Conservation (phyloP, 2,888 invertebrate genomes). For the Catocala sponsa region DNA sequence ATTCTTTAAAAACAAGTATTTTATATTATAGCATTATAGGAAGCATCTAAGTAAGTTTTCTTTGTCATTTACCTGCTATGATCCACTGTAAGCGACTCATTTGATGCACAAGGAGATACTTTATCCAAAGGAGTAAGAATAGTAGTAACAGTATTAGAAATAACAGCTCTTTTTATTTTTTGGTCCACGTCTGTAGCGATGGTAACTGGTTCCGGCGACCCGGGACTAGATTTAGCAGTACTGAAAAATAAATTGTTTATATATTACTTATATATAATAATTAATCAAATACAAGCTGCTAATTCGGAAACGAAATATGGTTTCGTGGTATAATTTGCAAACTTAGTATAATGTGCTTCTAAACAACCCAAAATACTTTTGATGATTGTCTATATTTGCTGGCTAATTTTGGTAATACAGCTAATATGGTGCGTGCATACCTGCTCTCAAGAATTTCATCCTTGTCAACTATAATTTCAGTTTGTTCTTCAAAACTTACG, state of each 20-base stretch:
- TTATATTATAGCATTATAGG: no score
- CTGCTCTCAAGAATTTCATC: slow-evolving; percentile 73
- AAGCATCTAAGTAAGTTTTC: no score
- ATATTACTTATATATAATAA: not conserved
- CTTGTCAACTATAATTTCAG: slow-evolving; percentile 72
- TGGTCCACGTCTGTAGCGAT: slow-evolving; percentile 63
- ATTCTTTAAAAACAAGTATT: no score
- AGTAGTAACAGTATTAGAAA: slow-evolving; percentile 71
- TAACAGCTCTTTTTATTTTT: slow-evolving; percentile 68
- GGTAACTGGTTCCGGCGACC: slow-evolving; percentile 85
- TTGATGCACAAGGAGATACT: slow-evolving; percentile 93
- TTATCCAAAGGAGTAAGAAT: slow-evolving; percentile 83
- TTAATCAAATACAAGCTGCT: no score
- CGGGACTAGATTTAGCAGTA: slow-evolving; percentile 90
- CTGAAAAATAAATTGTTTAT: slow-evolving; percentile 59
- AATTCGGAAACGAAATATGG: no score
- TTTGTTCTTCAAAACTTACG: slow-evolving; percentile 90
- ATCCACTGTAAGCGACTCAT: slow-evolving; percentile 94
- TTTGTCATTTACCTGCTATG: slow-evolving; percentile 79
- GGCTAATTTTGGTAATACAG: slow-evolving; percentile 36
- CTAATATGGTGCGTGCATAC: slow-evolving; percentile 67
- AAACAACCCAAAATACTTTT: not conserved
- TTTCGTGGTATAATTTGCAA: not conserved
- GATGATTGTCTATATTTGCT: slow-evolving; percentile 40
- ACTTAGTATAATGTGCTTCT: not conserved